Evolutionary conservation across 1,140 invertebrate genomes (phyloP), one percentile per base, ranked within the genome.

Genomic region (Rhyacophila brunnea): DNA sequence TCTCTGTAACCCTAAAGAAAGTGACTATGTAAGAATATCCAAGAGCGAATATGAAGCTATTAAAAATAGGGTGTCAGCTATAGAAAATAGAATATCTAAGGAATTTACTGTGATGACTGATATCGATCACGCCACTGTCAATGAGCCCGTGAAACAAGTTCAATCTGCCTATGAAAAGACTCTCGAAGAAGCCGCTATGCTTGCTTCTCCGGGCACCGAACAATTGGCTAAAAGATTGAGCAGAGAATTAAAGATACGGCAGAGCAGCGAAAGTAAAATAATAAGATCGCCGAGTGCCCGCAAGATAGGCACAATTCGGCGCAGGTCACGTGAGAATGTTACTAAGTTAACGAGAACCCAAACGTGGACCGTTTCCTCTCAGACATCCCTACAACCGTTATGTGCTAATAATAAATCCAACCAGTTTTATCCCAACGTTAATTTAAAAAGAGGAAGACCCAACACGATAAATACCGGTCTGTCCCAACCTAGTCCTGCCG

Each of bases 251-350:
- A 88, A 87, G 68, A 90, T 91, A 50, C 76, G 88, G 45, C 76
- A 75, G 20, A 75, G 78, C 45, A 86, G 83, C 35, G 72, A 78
- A 35, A 86, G 89, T 68, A 85, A 86, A 70, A 82, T 90, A 13
- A 89, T 90, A 62, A 75, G 89, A 65, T 91, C 89, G 1, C 89
- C 89, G 1, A 90, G 88, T 70, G 88, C 88, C 17, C 78, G 89
- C 32, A 90, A 89, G 80, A 91, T 91, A 58, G 88, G 88, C 17
- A 85, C 76, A 17, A 82, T 91, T 43, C 74, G 87, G 68, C 78
- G 88, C 35, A 72, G 87, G 45, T 90, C 87, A 0, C 79, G 80
- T 66, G 85, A 87, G 19, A 60, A 60, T 46, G 50, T 40, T n/a
- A 60, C 53, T 11, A 65, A 58, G 35, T 45, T 65, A 38, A 60